These are phyloP conservation scores for Rhyacichthys aspro DNA, from an alignment of 2,797 vertebrate species.

Conservation along the genomic window DNA sequence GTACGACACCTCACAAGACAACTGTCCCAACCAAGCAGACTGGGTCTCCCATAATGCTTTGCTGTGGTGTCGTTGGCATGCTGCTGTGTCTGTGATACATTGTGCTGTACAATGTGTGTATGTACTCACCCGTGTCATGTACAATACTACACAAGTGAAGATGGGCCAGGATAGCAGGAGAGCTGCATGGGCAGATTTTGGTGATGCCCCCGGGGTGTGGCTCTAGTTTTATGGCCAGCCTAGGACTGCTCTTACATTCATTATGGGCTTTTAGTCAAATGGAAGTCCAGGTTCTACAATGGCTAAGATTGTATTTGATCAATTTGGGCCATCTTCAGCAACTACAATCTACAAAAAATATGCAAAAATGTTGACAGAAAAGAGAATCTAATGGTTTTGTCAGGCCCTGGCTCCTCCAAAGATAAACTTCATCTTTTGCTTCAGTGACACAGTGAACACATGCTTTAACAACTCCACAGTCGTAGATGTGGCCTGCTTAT, in stretches of 20 bases:
- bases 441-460: constrained; percentile 16
- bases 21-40: constrained; percentile 68
- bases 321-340: too few relatives aligned
- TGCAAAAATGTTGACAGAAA: too few relatives aligned
- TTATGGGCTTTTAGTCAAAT: constrained; percentile 34
- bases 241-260: constrained; percentile 17
- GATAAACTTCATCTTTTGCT: constrained; percentile 24
- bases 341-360: too few relatives aligned
- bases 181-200: constrained; percentile 79
- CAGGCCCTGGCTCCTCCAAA: neutral
- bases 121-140: constrained; percentile 60
- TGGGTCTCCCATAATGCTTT: constrained; percentile 57
- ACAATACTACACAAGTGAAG: constrained; percentile 67
- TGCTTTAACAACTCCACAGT: constrained; percentile 17
- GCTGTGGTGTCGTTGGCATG: constrained; percentile 20
- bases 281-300: too few relatives aligned
- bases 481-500: constrained; percentile 47
- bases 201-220: constrained; percentile 63
- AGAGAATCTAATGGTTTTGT: neutral
- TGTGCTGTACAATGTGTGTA: constrained; percentile 23
- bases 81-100: constrained; percentile 31
- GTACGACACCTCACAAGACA: constrained; percentile 74
- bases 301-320: too few relatives aligned
- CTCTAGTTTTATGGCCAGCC: constrained; percentile 61
- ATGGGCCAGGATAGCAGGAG: constrained; percentile 72